Percentiles rank a stretch among this genome's conserved stretches.
Evolutionary conservation across 2,797 vertebrate genomes (phyloP).

Genomic region (Delichon dasypus): DNA sequence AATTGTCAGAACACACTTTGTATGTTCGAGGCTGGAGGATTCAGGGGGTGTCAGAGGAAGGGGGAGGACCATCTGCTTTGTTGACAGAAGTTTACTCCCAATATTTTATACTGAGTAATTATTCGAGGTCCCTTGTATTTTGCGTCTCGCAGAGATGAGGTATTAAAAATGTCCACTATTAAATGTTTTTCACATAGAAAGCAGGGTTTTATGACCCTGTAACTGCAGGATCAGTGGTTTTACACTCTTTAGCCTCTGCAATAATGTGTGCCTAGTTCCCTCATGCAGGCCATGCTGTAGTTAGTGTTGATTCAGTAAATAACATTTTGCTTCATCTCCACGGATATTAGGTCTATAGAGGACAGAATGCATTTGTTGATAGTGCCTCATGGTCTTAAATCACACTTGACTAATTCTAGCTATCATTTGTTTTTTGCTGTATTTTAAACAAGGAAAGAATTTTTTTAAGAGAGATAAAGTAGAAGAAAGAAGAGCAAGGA

Average conservation of each 20-base stretch:
- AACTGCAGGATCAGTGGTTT: slow-evolving; percentile 72
- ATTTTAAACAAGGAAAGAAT: slow-evolving; percentile 37
- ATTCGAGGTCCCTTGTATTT: slow-evolving; percentile 62
- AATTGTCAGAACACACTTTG: slow-evolving; percentile 53
- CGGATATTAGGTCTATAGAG: slow-evolving; percentile 50
- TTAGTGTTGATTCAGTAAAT: slow-evolving; percentile 65
- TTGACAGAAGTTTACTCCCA: slow-evolving; percentile 59
- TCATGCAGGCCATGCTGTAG: slow-evolving; percentile 27
- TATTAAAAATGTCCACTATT: slow-evolving; percentile 68
- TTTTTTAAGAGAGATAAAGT: not conserved
- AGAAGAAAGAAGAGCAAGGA: not conserved
- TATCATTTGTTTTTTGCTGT: slow-evolving; percentile 27
- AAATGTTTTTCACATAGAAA: slow-evolving; percentile 72
- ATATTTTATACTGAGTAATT: slow-evolving; percentile 68
- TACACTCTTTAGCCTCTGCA: slow-evolving; percentile 46
- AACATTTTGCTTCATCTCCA: slow-evolving; percentile 57
- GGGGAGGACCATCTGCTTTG: slow-evolving; percentile 64
- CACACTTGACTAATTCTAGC: slow-evolving; percentile 38
- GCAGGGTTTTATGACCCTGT: slow-evolving; percentile 67
- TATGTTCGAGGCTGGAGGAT: slow-evolving; percentile 44
- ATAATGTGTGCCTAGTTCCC: slow-evolving; percentile 47
- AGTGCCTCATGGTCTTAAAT: slow-evolving; percentile 48
- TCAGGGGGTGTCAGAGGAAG: not conserved
- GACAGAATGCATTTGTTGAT: slow-evolving; percentile 51
- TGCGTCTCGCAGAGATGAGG: slow-evolving; percentile 58